Percentiles rank a stretch among this genome's conserved stretches.
Conservation (phyloP, 1,140 invertebrate genomes). For the Meloidogyne exigua region DNA sequence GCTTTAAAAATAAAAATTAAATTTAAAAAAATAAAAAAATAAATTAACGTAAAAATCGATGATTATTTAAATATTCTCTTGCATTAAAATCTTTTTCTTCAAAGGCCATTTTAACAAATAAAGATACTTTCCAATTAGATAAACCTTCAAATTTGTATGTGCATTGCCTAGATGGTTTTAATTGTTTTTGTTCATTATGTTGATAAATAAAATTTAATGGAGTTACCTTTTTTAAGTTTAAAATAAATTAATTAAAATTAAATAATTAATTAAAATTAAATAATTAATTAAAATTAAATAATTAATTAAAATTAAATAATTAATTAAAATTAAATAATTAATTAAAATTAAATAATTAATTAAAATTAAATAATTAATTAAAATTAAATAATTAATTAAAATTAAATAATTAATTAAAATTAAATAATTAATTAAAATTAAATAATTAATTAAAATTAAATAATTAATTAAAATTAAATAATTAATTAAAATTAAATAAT, state of each 20-base stretch:
- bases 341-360: too few species aligned
- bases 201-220: constrained; percentile 29
- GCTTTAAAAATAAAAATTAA: constrained; percentile 40
- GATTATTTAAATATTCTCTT: constrained; percentile 42
- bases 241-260: too few species aligned
- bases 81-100: constrained; percentile 51
- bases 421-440: not conserved
- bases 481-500: too few species aligned
- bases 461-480: too few species aligned
- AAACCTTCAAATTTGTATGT: constrained; percentile 7
- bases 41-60: constrained; percentile 54
- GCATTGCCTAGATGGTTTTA: constrained; percentile 19
- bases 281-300: not conserved
- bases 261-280: too few species aligned
- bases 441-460: not conserved
- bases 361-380: not conserved
- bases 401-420: too few species aligned
- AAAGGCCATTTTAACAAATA: constrained; percentile 40
- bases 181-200: not conserved
- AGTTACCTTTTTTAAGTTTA: constrained; percentile 11
- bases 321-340: too few species aligned
- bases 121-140: not conserved
- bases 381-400: too few species aligned
- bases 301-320: not conserved
- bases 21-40: not conserved